Percentiles rank a stretch among this genome's conserved stretches.
Evolutionary conservation across 1,140 invertebrate species (phyloP).

Genomic region (Hycleus phaleratus): DNA sequence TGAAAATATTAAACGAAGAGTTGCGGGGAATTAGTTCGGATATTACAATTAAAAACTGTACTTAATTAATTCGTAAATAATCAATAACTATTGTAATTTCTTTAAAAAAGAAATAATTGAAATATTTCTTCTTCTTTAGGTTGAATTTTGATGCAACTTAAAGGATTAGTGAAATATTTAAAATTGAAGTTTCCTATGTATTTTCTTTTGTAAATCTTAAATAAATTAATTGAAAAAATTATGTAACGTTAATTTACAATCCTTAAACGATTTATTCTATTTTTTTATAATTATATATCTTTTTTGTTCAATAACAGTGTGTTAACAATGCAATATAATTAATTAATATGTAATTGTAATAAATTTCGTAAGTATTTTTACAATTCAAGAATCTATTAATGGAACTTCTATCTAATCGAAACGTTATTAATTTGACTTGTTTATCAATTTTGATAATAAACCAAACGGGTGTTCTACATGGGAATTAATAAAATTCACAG

Average conservation of each 20-base stretch:
- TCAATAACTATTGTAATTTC: background rate
- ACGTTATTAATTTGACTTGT: slow-evolving; percentile 21
- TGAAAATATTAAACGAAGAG: slow-evolving; percentile 51
- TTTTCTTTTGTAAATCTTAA: background rate
- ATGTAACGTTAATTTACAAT: background rate
- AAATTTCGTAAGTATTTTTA: slow-evolving; percentile 19
- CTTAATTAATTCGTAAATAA: slow-evolving; percentile 18
- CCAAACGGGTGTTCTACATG: background rate
- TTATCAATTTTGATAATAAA: slow-evolving; percentile 13
- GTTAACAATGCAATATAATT: slow-evolving; percentile 25
- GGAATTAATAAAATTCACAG: slow-evolving; percentile 2
- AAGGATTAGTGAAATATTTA: slow-evolving; percentile 19
- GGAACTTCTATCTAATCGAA: slow-evolving; percentile 17
- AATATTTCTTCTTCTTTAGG: slow-evolving; percentile 21
- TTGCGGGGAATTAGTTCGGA: slow-evolving; percentile 39
- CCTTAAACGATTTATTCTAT: slow-evolving; percentile 20
- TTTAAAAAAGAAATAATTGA: background rate
- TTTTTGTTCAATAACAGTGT: slow-evolving; percentile 16
- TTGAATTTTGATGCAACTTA: slow-evolving; percentile 2
- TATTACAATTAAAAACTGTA: slow-evolving; percentile 31
- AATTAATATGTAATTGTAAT: slow-evolving; percentile 1
- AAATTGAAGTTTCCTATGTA: slow-evolving; percentile 3
- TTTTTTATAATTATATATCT: slow-evolving; percentile 17
- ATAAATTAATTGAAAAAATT: background rate
- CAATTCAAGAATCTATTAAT: slow-evolving; percentile 11